phyloP scores from a whole-genome alignment of 2,113 vertebrate species.

The Parus major region DNA sequence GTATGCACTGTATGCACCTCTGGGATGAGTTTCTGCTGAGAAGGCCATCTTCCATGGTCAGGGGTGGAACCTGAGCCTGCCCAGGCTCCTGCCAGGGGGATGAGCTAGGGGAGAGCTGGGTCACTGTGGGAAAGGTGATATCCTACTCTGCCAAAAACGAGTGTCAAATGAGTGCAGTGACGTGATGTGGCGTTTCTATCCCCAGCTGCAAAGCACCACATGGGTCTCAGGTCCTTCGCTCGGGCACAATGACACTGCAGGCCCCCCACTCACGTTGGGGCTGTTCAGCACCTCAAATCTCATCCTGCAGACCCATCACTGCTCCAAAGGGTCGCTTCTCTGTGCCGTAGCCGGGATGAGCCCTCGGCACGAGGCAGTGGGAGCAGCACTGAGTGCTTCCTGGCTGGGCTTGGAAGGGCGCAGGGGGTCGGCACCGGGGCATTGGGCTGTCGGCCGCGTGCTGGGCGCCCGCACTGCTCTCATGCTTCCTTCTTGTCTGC shows the following conservation, averaged over 20 bases:
- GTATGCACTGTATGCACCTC: accelerated
- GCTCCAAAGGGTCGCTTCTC: accelerated
- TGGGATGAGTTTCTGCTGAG: not conserved
- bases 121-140: accelerated
- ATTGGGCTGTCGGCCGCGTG: not conserved
- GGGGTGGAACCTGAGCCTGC: not conserved
- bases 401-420: not conserved
- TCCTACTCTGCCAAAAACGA: not conserved
- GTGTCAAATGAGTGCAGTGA: accelerated
- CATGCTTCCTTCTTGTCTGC: constrained; percentile 64
- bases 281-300: accelerated
- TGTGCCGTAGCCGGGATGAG: accelerated
- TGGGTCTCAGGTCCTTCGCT: accelerated
- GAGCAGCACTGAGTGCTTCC: accelerated
- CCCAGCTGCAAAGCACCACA: accelerated
- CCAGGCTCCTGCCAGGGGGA: not conserved
- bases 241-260: accelerated
- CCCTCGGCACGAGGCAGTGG: accelerated
- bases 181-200: accelerated
- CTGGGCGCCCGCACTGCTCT: not conserved
- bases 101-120: accelerated
- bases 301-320: accelerated
- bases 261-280: accelerated
- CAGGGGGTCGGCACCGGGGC: not conserved
- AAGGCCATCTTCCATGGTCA: accelerated